Percentiles rank a stretch among this genome's conserved stretches.
These are phyloP conservation scores for Paramacrobiotus metropolitanus DNA, from an alignment of 1,140 invertebrate genomes.

Conservation along the genomic window DNA sequence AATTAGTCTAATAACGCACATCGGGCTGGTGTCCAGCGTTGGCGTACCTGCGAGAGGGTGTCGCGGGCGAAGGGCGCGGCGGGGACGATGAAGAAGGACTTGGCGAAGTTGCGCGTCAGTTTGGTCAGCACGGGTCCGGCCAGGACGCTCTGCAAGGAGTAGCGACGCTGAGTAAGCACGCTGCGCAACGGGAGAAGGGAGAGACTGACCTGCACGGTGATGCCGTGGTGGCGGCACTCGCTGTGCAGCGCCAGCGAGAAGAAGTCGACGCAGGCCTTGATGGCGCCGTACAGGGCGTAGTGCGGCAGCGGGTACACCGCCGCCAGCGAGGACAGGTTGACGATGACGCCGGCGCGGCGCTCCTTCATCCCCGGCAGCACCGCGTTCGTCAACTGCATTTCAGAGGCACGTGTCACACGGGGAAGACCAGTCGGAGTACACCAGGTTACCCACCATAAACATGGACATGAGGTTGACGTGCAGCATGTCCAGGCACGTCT, in stretches of 20 bases:
- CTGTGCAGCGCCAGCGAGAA: conserved; percentile 49
- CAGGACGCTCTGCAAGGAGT: conserved; percentile 46
- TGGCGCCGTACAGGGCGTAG: conserved; percentile 59
- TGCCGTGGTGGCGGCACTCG: conserved; percentile 50
- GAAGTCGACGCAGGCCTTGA: conserved; percentile 45
- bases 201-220: conserved; percentile 30
- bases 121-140: conserved; percentile 78
- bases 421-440: not conserved
- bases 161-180: conserved; percentile 1
- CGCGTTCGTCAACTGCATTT: conserved; percentile 42
- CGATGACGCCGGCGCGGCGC: conserved; percentile 54
- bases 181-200: not conserved
- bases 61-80: not conserved
- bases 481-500: not conserved
- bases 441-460: not conserved
- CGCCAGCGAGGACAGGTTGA: conserved; percentile 71
- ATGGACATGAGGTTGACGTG: not conserved
- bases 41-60: not conserved
- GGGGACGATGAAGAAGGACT: not conserved
- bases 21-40: not conserved
- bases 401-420: not conserved
- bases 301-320: conserved; percentile 54
- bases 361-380: conserved; percentile 69
- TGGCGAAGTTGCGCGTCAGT: conserved; percentile 48
- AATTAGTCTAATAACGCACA: not conserved